Conservation (phyloP, 2,113 vertebrate genomes). For the Odocoileus virginianus region DNA sequence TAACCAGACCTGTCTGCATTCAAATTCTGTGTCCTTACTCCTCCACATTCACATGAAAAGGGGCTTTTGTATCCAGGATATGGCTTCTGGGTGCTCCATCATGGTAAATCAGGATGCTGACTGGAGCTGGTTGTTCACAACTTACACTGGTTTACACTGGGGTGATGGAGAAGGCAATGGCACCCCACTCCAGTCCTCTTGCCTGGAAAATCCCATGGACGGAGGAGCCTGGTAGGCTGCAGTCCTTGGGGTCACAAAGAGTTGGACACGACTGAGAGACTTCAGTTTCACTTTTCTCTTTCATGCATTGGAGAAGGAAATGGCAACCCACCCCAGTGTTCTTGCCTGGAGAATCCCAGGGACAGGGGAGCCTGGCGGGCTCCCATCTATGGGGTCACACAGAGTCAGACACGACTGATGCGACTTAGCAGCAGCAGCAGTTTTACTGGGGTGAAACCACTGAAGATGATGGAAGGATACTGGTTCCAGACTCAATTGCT, state of each 20-base stretch:
- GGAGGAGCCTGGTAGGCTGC: not conserved
- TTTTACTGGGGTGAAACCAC: not conserved
- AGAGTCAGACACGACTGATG: not conserved
- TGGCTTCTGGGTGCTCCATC: not conserved
- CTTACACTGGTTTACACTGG: not conserved
- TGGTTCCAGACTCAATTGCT: not conserved
- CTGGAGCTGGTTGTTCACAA: not conserved
- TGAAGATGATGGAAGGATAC: not conserved
- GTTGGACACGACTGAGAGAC: not conserved
- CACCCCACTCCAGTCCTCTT: not conserved
- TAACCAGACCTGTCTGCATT: not conserved
- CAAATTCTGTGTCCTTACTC: not conserved
- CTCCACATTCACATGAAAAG: not conserved
- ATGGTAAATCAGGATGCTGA: not conserved
- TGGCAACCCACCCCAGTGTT: not conserved
- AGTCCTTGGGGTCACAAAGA: not conserved
- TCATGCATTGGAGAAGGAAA: not conserved
- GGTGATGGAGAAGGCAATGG: not conserved
- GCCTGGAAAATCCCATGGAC: not conserved
- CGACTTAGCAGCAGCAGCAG: not conserved
- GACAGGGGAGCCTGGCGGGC: not conserved
- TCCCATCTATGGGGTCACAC: rapidly evolving
- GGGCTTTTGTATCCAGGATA: not conserved
- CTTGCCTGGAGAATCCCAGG: not conserved
- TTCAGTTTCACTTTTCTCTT: not conserved